These are phyloP conservation scores for Arctocebus calabarensis DNA, from an alignment of 2,797 vertebrate species.

Conservation along the genomic window DNA sequence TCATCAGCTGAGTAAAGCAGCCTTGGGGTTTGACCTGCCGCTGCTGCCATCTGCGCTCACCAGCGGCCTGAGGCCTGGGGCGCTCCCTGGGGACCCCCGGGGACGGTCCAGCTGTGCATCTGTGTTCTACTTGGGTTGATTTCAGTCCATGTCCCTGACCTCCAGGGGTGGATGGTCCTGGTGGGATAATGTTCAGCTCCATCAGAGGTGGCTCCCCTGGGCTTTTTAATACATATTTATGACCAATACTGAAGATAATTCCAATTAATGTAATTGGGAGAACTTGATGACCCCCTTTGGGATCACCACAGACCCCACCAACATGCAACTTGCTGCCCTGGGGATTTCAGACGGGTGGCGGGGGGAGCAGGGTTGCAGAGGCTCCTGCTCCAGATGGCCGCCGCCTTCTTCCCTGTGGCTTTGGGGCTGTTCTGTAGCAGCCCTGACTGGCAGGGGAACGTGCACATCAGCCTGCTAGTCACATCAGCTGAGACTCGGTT, in stretches of 20 bases:
- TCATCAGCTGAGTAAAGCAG: slow-evolving; percentile 39
- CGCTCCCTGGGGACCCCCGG: not conserved
- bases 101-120: not conserved
- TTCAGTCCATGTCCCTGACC: not conserved
- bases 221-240: not conserved
- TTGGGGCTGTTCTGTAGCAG: not conserved
- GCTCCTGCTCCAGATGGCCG: not conserved
- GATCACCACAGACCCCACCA: not conserved
- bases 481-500: not conserved
- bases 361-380: too few species aligned
- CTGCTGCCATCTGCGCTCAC: not conserved
- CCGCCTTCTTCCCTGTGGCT: not conserved
- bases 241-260: slow-evolving; percentile 18
- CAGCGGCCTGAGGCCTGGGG: not conserved
- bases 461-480: not conserved
- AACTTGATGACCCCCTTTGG: not conserved
- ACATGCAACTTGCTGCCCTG: not conserved
- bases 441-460: not conserved
- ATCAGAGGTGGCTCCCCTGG: not conserved
- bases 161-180: not conserved
- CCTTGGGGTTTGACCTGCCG: not conserved
- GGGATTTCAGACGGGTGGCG: not conserved
- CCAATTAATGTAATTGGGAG: not conserved
- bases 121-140: not conserved
- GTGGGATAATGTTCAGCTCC: not conserved